Conservation (phyloP, 2,113 vertebrate species). For the Pomatostomus ruficeps region DNA sequence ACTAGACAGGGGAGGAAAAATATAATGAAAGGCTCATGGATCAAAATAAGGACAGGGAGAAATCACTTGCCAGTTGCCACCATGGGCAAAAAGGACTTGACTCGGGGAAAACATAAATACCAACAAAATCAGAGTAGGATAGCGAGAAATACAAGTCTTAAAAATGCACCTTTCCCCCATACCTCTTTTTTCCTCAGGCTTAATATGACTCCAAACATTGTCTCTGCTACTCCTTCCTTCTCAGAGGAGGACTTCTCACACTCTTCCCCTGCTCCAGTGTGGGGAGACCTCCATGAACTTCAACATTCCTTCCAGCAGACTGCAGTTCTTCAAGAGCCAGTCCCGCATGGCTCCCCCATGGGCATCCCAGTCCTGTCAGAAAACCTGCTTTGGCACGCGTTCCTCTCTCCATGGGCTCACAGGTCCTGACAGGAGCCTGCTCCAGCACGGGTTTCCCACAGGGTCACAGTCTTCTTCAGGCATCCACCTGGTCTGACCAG, state of each 20-base stretch:
- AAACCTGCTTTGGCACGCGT: not conserved
- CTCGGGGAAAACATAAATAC: not conserved
- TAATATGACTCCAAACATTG: not conserved
- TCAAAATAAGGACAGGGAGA: fast-evolving
- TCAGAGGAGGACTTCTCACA: not conserved
- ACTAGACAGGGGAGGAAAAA: not conserved
- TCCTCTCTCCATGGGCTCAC: not conserved
- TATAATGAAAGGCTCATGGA: not conserved
- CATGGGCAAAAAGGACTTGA: not conserved
- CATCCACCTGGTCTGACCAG: no score
- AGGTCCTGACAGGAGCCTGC: not conserved
- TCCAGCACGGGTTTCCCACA: not conserved
- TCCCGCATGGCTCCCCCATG: not conserved
- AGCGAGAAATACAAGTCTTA: not conserved
- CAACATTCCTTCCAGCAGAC: not conserved
- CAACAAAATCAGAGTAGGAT: not conserved
- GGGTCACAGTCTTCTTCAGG: not conserved
- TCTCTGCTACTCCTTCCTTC: not conserved
- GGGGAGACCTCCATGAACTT: not conserved
- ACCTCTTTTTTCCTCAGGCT: fast-evolving
- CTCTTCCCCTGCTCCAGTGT: not conserved
- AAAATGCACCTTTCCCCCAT: not conserved
- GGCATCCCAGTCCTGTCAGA: not conserved
- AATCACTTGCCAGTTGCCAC: not conserved
- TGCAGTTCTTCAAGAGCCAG: not conserved